These are phyloP conservation scores for Cyclophora punctaria DNA, from an alignment of 2,888 invertebrate species.

Conservation along the genomic window DNA sequence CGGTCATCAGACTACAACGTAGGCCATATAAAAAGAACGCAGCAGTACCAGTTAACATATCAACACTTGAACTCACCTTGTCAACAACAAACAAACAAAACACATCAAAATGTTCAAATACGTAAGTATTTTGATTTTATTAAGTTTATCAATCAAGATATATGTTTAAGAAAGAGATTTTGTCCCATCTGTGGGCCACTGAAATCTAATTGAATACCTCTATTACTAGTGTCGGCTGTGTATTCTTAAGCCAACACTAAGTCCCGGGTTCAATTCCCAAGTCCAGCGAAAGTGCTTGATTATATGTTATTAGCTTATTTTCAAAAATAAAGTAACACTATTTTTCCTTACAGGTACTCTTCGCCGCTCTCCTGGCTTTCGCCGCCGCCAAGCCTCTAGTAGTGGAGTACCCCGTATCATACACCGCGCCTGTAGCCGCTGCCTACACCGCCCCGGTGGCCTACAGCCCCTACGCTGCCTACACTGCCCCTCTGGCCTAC, in stretches of 20 bases:
- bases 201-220: too few relatives aligned
- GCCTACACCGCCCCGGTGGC: constrained; percentile 70
- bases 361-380: constrained; percentile 71
- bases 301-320: too few relatives aligned
- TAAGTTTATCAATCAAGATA: too few relatives aligned
- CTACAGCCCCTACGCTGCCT: constrained; percentile 39
- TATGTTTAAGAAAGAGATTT: too few relatives aligned
- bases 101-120: constrained; percentile 65
- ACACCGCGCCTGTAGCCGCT: constrained; percentile 65
- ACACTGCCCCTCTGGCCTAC: constrained; percentile 43
- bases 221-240: too few relatives aligned
- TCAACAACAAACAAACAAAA: constrained; percentile 18
- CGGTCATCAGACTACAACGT: constrained; percentile 36
- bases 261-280: too few relatives aligned
- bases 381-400: constrained; percentile 66
- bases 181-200: too few relatives aligned
- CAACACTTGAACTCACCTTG: constrained; percentile 19
- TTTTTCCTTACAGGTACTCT: constrained; percentile 42
- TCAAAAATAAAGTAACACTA: background rate
- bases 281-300: too few relatives aligned
- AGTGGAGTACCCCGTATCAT: constrained; percentile 51
- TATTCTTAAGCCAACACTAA: too few relatives aligned
- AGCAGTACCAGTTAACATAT: constrained; percentile 28
- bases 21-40: constrained; percentile 35
- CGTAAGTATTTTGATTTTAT: constrained; percentile 39